Evolutionary conservation across 1,140 invertebrate species (phyloP).

Genomic region (Orchesella cincta): DNA sequence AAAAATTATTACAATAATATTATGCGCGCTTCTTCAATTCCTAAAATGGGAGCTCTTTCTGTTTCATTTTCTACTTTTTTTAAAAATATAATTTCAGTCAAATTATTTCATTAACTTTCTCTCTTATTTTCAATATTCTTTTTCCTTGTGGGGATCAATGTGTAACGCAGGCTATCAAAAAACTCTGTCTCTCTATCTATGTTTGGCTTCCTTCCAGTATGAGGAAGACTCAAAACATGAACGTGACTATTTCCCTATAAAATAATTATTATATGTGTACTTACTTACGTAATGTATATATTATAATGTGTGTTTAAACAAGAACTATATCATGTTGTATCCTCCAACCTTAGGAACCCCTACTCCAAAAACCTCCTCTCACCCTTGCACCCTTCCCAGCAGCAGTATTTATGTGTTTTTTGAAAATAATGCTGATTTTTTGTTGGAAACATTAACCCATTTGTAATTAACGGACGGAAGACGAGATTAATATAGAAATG

Average conservation of each 20-base stretch:
- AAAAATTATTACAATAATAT: too few relatives aligned
- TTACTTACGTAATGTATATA: too few relatives aligned
- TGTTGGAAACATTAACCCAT: not conserved
- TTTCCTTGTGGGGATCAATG: constrained; percentile 9
- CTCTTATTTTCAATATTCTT: not conserved
- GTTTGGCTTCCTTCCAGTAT: not conserved
- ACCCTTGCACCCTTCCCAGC: not conserved
- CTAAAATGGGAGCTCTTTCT: too few relatives aligned
- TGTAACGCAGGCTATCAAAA: not conserved
- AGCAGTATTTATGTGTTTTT: constrained; percentile 4
- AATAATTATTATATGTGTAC: too few relatives aligned
- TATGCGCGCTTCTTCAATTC: not conserved
- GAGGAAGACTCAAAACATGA: not conserved
- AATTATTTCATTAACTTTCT: not conserved
- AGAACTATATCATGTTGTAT: too few relatives aligned
- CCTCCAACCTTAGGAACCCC: too few relatives aligned
- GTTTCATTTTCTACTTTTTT: too few relatives aligned
- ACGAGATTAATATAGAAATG: too few relatives aligned
- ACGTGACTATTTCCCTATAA: not conserved
- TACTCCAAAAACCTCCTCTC: not conserved
- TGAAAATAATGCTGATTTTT: constrained; percentile 4
- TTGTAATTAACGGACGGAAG: not conserved
- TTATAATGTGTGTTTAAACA: too few relatives aligned
- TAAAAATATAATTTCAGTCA: not conserved
- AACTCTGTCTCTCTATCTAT: not conserved